These are phyloP conservation scores for Agriopis marginaria DNA, from an alignment of 2,888 invertebrate species.

Conservation along the genomic window DNA sequence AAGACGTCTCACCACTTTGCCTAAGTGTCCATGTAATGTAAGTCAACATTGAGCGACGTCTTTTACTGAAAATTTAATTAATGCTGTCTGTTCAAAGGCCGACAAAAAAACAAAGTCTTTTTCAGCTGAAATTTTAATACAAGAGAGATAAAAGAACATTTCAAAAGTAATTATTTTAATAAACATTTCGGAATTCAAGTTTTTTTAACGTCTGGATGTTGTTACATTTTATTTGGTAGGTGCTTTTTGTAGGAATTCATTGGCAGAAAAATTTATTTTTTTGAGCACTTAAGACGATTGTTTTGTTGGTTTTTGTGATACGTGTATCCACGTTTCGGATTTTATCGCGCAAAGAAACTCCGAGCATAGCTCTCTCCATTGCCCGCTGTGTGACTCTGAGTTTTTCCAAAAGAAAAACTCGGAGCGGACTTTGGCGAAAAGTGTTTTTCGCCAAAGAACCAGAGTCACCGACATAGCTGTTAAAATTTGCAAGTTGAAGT, in stretches of 20 bases:
- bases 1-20: constrained; percentile 18
- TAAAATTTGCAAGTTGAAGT: too few species aligned
- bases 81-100: constrained; percentile 10
- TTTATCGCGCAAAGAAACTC: too few species aligned
- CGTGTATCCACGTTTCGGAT: too few species aligned
- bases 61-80: constrained; percentile 20
- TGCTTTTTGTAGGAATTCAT: constrained; percentile 16
- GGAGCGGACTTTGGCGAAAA: too few species aligned
- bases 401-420: too few species aligned
- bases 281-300: constrained; percentile 9
- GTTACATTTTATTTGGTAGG: constrained; percentile 22
- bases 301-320: constrained; percentile 2
- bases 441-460: too few species aligned
- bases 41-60: constrained; percentile 7
- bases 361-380: too few species aligned
- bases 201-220: constrained; percentile 13
- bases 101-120: constrained; percentile 25
- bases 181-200: constrained; percentile 21
- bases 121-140: constrained; percentile 24
- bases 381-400: too few species aligned
- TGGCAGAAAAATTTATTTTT: constrained; percentile 12
- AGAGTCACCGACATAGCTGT: too few species aligned
- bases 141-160: constrained; percentile 24
- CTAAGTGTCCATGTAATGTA: constrained; percentile 22
- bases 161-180: constrained; percentile 29